Base-by-base conservation (phyloP, 2,113 vertebrate genomes). In the Clarias gariepinus region DNA sequence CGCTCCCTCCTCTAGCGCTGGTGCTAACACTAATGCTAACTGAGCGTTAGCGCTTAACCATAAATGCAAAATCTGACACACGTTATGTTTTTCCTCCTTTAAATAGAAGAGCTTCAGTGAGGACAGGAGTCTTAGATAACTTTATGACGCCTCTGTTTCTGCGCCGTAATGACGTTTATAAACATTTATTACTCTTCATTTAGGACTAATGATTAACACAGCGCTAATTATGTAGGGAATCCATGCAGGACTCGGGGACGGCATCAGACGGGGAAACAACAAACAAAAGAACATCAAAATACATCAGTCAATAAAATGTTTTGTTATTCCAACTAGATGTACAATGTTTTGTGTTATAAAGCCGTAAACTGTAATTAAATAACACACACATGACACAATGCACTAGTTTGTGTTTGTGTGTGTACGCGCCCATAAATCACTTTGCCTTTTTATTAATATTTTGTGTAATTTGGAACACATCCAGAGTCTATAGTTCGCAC, bases 121-220 rank as follows among this genome's bases (percentile, higher is more conserved):
- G 11, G 53, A 36, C 77, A 15, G n/a, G n/a, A 60, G 18, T 52
- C 18, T 60, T 55, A 15, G 3, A 53, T 19, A 23, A 53, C 53
- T 58, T 68, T 64, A 80, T 11, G 23, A 81, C 18, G 63, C 53
- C 16, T 52, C 10, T 58, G 16, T 66, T 81, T 69, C 41, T 63
- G 25, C 15, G 36, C 12, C 23, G 25, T 53, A 87, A 57, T 73
- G 23, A 53, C 16, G 23, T 73, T 66, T 68, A 61, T 89, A 80
- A 84, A 84, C 3, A 0, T 89, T 89, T 89, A 89, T 87, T 69
- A 80, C 74, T 12, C 68, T 33, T 36, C 18, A 69, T 71, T 3
- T 16, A 58, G 10, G 33, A 55, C 47, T 61, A 66, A n/a, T 41
- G 76, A 41, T 3, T 41, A 66, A 19, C n/a, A n/a, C n/a, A n/a